Base-by-base conservation (phyloP, 2,888 invertebrate genomes). In the Caradrina kadenii region DNA sequence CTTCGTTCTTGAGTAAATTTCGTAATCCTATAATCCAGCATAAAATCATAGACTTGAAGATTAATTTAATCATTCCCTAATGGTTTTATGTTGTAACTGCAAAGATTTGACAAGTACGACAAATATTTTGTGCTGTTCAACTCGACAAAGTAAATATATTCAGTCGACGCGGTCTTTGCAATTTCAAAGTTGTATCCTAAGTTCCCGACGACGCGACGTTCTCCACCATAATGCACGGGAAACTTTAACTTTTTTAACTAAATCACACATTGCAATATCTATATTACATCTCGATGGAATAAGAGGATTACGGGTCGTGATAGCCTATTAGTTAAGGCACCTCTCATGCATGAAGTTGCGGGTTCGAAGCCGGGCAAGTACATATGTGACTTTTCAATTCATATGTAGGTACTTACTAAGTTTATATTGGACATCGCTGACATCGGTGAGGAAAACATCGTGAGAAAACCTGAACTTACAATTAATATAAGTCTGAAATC, bases 101-200 rank as follows among this genome's bases (percentile, higher is more conserved):
- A 52, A 69, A 75, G 59, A 67, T 71, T 80, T 64, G 64, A 63
- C 64, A 58, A 54, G 63, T 65, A 74, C 53, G 42, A 64, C 53
- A 53, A 66, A 75, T 71, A 80, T 69, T 74, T 72, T 64, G 54
- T 67, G 54, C 67, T 58, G 65, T 26, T 65, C 63, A 58, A 54
- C 42, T 63, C 64, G 60, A 54, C 39, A 52, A 72, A 73, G 54
- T 69, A 73, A 71, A 73, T 79, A n/a, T 75, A 65, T 70, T 78
- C 49, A 26, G 21, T 52, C n/a, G 19, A 35, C n/a, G 45, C 13
- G 31, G 22, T 11, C 52, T 48, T 72, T 53, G 59, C 60, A 74
- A 73, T 67, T 77, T 67, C 48, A 50, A 73, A 74, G 80, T 74
- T 45, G 35, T 61, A 61, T 50, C 21, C 35, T 13, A 13, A 39